Base-by-base conservation (phyloP, 30 jellyfish, hydroid and myxozoan species). In the Aurelia sp. region DNA sequence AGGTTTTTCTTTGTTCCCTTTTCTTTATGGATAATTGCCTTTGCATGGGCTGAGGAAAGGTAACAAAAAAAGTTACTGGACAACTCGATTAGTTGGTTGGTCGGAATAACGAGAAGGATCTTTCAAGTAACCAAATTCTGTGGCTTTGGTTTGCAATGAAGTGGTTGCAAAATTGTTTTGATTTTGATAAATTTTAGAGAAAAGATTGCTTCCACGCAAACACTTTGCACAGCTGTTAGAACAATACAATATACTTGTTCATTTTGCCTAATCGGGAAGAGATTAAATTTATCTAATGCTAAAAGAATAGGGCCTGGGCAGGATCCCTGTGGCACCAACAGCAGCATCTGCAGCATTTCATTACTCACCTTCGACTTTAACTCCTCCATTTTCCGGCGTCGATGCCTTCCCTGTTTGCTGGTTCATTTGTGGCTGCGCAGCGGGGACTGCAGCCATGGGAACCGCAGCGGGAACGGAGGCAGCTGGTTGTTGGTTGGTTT, bases 381-480 rank as follows among this genome's bases (percentile, higher is more conserved):
- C 52, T 1, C 80, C 86, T 16, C 75, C 10, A 74, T 72, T 72
- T 73, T 84, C 93, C 18, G 64, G 93, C 20, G 93, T 84, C 9
- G 77, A 12, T 18, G 80, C 88, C 78, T 76, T 77, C 64, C 67
- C 88, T 0, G 87, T 76, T 24, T 78, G 78, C n/a, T 76, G 91
- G 55, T 44, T 44, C 91, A 78, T 55, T 63, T 76, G 96, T n/a
- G 78, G 91, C 66, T 72, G 89, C 38, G 85, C 68, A 63, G 86
- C 96, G 21, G 91, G 88, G 52, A 72, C 88, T 8, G 96, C 85
- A n/a, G 91, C 91, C 69, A 67, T 72, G 52, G 96, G 90, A 21
- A 81, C 90, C 0, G 91, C 76, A 3, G 82, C 91, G 0, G 96
- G 96, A 4, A 62, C 91, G 51, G 67, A 63, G n/a, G 72, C 73